A percentile compares a stretch with the other conserved stretches of the same genome.
Evolutionary conservation across 1,140 invertebrate species (phyloP).

Genomic region (Hycleus cichorii): DNA sequence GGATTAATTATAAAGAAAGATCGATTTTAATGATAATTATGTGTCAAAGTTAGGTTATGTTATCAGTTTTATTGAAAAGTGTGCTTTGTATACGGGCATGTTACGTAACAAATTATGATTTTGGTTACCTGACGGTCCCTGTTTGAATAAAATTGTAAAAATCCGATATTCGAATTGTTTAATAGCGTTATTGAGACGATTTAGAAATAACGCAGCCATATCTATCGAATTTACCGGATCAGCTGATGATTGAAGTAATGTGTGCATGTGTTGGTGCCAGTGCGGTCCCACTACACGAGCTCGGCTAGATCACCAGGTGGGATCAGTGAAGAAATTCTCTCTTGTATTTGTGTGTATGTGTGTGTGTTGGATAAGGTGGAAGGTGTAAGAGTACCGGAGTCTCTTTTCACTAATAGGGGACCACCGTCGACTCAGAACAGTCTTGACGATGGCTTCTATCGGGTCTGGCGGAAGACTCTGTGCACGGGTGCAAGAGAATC

Average conservation of each 20-base stretch:
- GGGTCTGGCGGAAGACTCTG: conserved; percentile 62
- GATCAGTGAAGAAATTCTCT: not conserved
- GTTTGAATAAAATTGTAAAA: conserved; percentile 33
- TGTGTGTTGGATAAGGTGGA: not conserved
- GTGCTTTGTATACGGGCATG: not conserved
- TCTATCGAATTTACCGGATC: conserved; percentile 13
- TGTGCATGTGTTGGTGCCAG: no score
- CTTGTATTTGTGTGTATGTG: conserved; percentile 13
- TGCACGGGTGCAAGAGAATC: conserved; percentile 66
- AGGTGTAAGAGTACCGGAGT: not conserved
- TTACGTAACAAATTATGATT: conserved; percentile 29
- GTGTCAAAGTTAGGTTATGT: conserved; percentile 33
- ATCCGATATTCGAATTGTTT: conserved; percentile 38
- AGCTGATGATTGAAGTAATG: conserved; percentile 2
- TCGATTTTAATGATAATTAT: no score
- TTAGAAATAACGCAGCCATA: conserved; percentile 27
- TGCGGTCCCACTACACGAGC: no score
- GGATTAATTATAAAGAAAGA: no score
- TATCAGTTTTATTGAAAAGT: not conserved
- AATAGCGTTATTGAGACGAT: conserved; percentile 33
- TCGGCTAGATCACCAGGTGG: conserved; percentile 1
- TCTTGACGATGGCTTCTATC: conserved; percentile 69
- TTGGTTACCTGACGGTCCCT: conserved; percentile 43
- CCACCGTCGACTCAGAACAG: conserved; percentile 45
- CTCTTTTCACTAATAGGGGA: conserved; percentile 11